A percentile compares a stretch with the other conserved stretches of the same genome.
Evolutionary conservation across 2,888 invertebrate species (phyloP).

Genomic region (Cheilosia vulpina): DNA sequence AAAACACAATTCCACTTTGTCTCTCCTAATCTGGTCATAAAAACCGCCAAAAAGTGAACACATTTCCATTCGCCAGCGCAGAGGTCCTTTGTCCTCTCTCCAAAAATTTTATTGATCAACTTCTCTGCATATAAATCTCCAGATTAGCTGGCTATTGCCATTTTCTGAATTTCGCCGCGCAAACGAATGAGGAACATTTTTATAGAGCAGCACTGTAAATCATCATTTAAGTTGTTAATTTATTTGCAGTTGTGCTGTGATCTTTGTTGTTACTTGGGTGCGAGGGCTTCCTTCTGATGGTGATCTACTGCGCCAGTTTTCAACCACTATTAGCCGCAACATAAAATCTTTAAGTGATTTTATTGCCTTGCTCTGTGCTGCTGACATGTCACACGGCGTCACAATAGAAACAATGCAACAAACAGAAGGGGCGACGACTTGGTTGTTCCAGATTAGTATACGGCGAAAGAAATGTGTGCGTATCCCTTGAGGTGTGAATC

Average conservation of each 20-base stretch:
- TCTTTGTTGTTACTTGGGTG: conserved; percentile 21
- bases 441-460: conserved; percentile 44
- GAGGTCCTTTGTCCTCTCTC: conserved; percentile 53
- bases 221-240: conserved; percentile 78
- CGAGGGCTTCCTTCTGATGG: background rate
- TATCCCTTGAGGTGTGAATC: conserved; percentile 44
- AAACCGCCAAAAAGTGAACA: conserved; percentile 76
- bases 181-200: conserved; percentile 56
- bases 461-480: conserved; percentile 23
- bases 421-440: conserved; percentile 31
- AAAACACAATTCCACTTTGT: conserved; percentile 62
- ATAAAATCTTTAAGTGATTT: conserved; percentile 75
- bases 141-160: conserved; percentile 78
- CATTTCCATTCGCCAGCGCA: conserved; percentile 60
- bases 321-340: conserved; percentile 73
- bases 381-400: conserved; percentile 53
- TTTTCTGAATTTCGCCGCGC: conserved; percentile 48
- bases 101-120: conserved; percentile 81
- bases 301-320: conserved; percentile 66
- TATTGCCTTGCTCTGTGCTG: conserved; percentile 43
- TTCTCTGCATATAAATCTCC: conserved; percentile 82
- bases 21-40: conserved; percentile 76
- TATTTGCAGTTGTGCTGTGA: conserved; percentile 78
- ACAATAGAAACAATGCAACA: conserved; percentile 23
- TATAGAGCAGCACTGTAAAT: conserved; percentile 79